Evolutionary conservation across 2,113 vertebrate species (phyloP).

Genomic region (Myxocyprinus asiaticus): DNA sequence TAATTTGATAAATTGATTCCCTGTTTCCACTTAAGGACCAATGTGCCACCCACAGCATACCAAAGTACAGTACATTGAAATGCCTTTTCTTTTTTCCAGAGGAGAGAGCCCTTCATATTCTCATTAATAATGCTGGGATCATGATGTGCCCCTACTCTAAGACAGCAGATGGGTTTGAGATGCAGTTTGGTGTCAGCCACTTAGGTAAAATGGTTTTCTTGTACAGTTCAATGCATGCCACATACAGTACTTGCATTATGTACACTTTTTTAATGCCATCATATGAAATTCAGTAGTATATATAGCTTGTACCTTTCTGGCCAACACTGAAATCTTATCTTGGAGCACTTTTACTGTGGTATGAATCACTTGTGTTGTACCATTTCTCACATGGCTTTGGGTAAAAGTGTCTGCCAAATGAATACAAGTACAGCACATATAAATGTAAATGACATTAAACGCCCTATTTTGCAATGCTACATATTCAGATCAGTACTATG

Average conservation of each 20-base stretch:
- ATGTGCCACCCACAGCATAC: neutral
- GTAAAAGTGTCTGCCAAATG: too few species aligned
- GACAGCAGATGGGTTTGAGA: conserved; percentile 65
- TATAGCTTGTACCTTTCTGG: neutral
- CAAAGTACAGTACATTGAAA: neutral
- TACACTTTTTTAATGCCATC: too few species aligned
- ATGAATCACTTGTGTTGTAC: neutral
- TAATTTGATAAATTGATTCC: too few species aligned
- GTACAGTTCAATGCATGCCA: too few species aligned
- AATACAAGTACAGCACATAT: too few species aligned
- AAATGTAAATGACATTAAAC: too few species aligned
- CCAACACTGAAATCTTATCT: neutral
- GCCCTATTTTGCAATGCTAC: too few species aligned
- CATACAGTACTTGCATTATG: too few species aligned
- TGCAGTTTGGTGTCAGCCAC: conserved; percentile 68
- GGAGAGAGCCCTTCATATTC: conserved; percentile 57
- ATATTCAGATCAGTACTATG: too few species aligned
- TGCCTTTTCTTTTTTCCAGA: conserved; percentile 44
- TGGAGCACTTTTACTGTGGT: neutral
- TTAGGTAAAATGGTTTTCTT: conserved; percentile 54
- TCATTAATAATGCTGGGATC: conserved; percentile 66
- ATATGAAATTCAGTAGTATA: too few species aligned
- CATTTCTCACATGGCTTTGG: neutral
- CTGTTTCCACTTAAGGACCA: neutral
- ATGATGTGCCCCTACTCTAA: conserved; percentile 68